Conservation (phyloP, 1,140 invertebrate species). For the Sarcophaga bullata region DNA sequence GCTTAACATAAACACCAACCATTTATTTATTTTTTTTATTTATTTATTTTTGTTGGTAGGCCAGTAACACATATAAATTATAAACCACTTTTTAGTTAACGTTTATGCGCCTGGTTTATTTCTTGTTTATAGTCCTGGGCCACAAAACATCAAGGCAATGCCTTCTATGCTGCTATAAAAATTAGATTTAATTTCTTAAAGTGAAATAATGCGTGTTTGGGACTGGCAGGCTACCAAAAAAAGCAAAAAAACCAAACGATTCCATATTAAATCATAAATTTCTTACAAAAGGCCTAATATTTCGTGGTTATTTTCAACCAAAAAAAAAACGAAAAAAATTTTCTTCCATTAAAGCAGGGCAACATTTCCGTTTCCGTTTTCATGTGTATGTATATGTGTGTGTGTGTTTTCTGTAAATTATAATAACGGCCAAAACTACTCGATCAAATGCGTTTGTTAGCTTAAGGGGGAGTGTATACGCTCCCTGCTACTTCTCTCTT, state of each 20-base stretch:
- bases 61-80: constrained; percentile 8
- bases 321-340: no score
- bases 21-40: background rate
- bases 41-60: background rate
- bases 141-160: background rate
- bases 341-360: background rate
- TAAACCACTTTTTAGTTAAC: background rate
- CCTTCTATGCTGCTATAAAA: background rate
- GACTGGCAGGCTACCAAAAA: background rate
- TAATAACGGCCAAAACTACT: background rate
- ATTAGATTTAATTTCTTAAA: constrained; percentile 25
- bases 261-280: background rate
- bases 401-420: no score
- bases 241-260: no score
- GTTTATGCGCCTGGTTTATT: background rate
- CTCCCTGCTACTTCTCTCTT: background rate
- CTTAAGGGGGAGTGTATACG: background rate
- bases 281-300: background rate
- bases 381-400: background rate
- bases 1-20: constrained; percentile 21
- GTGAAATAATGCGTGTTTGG: background rate
- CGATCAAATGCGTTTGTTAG: no score
- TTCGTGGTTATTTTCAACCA: background rate
- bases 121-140: background rate
- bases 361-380: constrained; percentile 21